Conservation (phyloP, 2,888 invertebrate species). For the Megamerina dolium region DNA sequence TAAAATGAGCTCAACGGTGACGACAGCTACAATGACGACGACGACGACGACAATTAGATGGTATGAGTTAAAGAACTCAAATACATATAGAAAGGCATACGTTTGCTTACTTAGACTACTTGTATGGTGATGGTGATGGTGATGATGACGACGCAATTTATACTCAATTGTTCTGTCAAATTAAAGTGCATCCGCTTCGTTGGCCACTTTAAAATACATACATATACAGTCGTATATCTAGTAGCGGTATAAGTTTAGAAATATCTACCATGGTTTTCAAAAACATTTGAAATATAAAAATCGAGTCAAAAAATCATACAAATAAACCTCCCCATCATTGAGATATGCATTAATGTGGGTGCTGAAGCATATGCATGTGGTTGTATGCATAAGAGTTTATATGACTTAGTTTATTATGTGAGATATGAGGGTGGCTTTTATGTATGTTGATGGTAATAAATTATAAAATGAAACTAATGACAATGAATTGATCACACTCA, state of each 20-base stretch:
- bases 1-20: slow-evolving; percentile 7
- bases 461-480: slow-evolving; percentile 47
- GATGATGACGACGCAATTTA: slow-evolving; percentile 34
- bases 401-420: slow-evolving; percentile 17
- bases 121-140: background rate
- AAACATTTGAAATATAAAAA: slow-evolving; percentile 29
- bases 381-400: slow-evolving; percentile 2
- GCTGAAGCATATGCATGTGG: slow-evolving; percentile 20
- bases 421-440: slow-evolving; percentile 28
- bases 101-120: too few relatives aligned
- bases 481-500: slow-evolving; percentile 18
- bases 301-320: slow-evolving; percentile 7
- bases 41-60: slow-evolving; percentile 30
- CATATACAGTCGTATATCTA: background rate
- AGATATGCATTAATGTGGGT: slow-evolving; percentile 17
- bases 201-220: slow-evolving; percentile 39
- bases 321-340: slow-evolving; percentile 10
- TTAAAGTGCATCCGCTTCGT: slow-evolving; percentile 47
- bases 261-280: slow-evolving; percentile 41
- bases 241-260: background rate
- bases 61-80: slow-evolving; percentile 28
- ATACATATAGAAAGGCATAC: too few relatives aligned
- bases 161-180: slow-evolving; percentile 43
- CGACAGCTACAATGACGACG: background rate
- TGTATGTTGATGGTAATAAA: slow-evolving; percentile 47